Evolutionary conservation across 2,888 invertebrate species (phyloP).

Genomic region (Toxonevra muliebris): DNA sequence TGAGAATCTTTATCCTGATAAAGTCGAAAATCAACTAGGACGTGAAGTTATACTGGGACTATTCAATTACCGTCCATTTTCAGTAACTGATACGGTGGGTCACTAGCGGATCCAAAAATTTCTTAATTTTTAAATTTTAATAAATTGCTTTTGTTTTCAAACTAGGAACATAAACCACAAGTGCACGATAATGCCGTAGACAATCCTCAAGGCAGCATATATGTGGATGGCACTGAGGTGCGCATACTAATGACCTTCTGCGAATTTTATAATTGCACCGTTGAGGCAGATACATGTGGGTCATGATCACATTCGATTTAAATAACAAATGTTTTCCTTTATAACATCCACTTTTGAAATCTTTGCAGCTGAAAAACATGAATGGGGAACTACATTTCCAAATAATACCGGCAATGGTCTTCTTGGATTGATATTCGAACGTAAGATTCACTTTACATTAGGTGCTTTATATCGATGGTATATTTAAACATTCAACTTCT

Average conservation of each 20-base stretch:
- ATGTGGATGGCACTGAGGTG: conserved; percentile 69
- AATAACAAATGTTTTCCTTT: background rate
- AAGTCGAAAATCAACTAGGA: conserved; percentile 51
- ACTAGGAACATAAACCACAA: conserved; percentile 41
- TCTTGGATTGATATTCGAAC: conserved; percentile 70
- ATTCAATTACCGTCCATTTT: conserved; percentile 59
- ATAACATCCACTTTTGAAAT: background rate
- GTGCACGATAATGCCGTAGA: conserved; percentile 42
- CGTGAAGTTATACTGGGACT: conserved; percentile 53
- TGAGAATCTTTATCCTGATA: conserved; percentile 41
- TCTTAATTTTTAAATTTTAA: background rate
- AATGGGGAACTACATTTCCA: conserved; percentile 74
- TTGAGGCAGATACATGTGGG: conserved; percentile 57
- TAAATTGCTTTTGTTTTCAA: background rate
- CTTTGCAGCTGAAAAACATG: conserved; percentile 58
- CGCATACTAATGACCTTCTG: conserved; percentile 61
- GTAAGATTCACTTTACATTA: conserved; percentile 68
- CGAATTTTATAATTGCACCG: conserved; percentile 64
- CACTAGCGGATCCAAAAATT: too few species aligned
- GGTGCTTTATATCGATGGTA: conserved; percentile 50
- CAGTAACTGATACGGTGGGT: too few species aligned
- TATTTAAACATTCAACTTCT: background rate
- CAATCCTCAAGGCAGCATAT: conserved; percentile 37
- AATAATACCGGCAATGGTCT: conserved; percentile 74
- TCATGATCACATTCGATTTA: background rate